Conservation (phyloP, 1,140 invertebrate species). For the Drosophila lowei region DNA sequence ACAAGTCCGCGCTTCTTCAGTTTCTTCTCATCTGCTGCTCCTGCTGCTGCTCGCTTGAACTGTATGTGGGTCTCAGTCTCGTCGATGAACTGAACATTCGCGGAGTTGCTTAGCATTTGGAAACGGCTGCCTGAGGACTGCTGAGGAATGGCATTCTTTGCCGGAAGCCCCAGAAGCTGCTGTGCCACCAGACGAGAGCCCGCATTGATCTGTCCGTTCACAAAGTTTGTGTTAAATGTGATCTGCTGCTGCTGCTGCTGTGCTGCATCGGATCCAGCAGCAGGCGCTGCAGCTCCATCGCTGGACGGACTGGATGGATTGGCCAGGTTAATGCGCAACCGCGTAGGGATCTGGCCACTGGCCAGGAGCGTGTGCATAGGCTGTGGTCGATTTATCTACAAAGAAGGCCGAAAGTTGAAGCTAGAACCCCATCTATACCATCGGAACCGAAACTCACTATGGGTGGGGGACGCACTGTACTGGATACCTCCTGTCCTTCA, state of each 20-base stretch:
- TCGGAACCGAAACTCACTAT: constrained; percentile 66
- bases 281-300: not conserved
- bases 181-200: constrained; percentile 85
- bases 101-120: constrained; percentile 84
- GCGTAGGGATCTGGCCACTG: constrained; percentile 87
- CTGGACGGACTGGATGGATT: constrained; percentile 33
- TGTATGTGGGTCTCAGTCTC: constrained; percentile 83
- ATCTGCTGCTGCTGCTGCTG: constrained; percentile 53
- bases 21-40: constrained; percentile 42
- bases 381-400: constrained; percentile 83
- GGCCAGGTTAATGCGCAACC: constrained; percentile 85
- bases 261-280: not conserved
- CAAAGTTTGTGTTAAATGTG: constrained; percentile 84
- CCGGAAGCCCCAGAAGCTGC: constrained; percentile 75
- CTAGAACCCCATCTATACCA: not conserved
- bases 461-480: constrained; percentile 84
- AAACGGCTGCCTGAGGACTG: constrained; percentile 28
- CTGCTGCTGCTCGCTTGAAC: constrained; percentile 83
- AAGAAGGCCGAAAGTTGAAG: not conserved
- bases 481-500: constrained; percentile 86
- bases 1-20: constrained; percentile 86
- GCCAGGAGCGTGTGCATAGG: constrained; percentile 86
- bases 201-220: constrained; percentile 86
- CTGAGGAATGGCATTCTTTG: constrained; percentile 1
- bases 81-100: constrained; percentile 85